phyloP scores from a whole-genome alignment of 2,797 vertebrate species.

The Phrynocephalus guinanensis region DNA sequence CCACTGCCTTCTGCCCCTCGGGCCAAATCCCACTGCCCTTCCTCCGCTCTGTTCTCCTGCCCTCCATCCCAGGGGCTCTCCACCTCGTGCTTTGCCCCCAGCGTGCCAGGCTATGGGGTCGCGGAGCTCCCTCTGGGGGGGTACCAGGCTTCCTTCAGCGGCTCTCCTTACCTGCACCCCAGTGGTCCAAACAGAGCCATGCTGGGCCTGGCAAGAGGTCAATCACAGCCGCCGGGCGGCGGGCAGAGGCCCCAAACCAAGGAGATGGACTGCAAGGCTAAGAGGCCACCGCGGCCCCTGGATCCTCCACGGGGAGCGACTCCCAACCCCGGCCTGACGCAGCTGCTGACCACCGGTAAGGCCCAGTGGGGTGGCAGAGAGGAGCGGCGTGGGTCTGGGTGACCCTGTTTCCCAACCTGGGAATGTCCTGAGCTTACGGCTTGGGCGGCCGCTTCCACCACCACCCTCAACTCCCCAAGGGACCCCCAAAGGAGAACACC shows the following conservation, averaged over 20 bases:
- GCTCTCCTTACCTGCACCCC: conserved; percentile 63
- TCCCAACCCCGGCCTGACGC: conserved; percentile 82
- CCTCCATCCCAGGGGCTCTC: conserved; percentile 69
- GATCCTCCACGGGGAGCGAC: neutral
- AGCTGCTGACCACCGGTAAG: conserved; percentile 82
- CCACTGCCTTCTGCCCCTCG: conserved; percentile 63
- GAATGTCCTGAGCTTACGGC: neutral
- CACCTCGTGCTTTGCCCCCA: conserved; percentile 53
- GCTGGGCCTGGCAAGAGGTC: conserved; percentile 76
- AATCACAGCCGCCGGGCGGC: conserved; percentile 30
- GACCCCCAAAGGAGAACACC: too few species aligned
- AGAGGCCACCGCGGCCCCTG: conserved; percentile 2
- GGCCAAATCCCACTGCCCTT: conserved; percentile 80
- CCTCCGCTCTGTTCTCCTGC: conserved; percentile 75
- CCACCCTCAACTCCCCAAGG: too few species aligned
- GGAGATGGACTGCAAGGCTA: conserved; percentile 59
- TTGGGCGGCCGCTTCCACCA: too few species aligned
- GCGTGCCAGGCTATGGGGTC: conserved; percentile 44
- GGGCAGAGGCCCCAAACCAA: conserved; percentile 77
- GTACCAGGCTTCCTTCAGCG: conserved; percentile 54
- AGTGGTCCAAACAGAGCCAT: conserved; percentile 63
- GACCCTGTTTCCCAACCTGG: too few species aligned
- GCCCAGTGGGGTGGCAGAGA: rapidly evolving
- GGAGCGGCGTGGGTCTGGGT: neutral
- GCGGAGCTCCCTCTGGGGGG: conserved; percentile 24